These are phyloP conservation scores for Exephanes ischioxanthus DNA, from an alignment of 2,888 invertebrate genomes.

Conservation along the genomic window DNA sequence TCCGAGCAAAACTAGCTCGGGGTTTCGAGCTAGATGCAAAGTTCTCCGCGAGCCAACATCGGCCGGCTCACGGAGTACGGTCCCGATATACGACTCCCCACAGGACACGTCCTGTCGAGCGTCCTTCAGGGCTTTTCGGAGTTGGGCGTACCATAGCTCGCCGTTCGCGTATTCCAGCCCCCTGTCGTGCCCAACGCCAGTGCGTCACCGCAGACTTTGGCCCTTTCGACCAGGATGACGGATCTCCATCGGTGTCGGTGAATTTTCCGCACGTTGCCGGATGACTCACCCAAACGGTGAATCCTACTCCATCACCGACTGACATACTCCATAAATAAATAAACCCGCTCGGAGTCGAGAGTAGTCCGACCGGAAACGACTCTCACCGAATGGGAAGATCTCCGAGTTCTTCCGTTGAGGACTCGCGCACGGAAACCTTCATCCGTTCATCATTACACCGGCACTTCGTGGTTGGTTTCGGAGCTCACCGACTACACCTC, in stretches of 20 bases:
- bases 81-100: neutral
- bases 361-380: neutral
- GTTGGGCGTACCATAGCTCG: neutral
- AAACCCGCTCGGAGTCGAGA: neutral
- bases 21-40: conserved; percentile 8
- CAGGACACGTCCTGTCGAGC: neutral
- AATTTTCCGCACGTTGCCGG: neutral
- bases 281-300: neutral
- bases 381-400: neutral
- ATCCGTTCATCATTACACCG: conserved; percentile 2
- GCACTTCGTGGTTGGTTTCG: neutral
- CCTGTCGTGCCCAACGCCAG: neutral
- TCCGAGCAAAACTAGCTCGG: neutral
- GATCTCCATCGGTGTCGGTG: neutral
- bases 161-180: neutral
- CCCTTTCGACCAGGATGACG: neutral
- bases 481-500: neutral
- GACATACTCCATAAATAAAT: neutral
- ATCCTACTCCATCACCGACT: conserved; percentile 10
- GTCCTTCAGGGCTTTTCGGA: neutral
- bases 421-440: neutral
- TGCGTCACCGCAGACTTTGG: conserved; percentile 1
- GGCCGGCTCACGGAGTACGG: neutral
- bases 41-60: neutral
- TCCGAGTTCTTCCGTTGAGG: neutral